phyloP scores from a whole-genome alignment of 2,797 vertebrate genomes.

The Simalia tracyae region DNA sequence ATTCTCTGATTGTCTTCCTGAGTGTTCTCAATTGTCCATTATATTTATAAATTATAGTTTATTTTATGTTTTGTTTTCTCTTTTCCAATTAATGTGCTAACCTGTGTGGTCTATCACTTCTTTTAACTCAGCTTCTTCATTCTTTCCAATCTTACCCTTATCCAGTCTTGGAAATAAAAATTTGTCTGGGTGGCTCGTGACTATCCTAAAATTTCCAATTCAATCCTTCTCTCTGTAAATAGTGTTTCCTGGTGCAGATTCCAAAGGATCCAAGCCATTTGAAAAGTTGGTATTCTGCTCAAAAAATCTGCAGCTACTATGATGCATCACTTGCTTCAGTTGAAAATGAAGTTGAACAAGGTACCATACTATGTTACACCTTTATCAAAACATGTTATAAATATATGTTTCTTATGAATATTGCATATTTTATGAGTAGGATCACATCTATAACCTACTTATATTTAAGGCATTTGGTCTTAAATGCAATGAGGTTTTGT shows the following conservation, averaged over 20 bases:
- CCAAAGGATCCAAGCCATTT: conserved; percentile 69
- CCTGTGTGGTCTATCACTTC: not conserved
- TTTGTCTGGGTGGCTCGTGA: not conserved
- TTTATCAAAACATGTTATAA: not conserved
- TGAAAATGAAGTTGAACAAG: conserved; percentile 90
- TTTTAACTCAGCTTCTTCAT: not conserved
- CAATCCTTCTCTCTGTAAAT: conserved; percentile 22
- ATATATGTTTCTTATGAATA: not conserved
- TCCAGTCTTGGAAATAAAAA: not conserved
- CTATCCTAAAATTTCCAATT: not conserved
- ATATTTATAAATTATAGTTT: not conserved
- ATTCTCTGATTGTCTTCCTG: not conserved
- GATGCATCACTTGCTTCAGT: conserved; percentile 82
- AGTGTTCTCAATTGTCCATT: not conserved
- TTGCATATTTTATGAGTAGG: not conserved
- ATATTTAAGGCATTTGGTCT: not conserved
- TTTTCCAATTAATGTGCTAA: not conserved
- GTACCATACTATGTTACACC: conserved; percentile 65
- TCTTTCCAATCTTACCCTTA: not conserved
- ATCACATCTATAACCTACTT: not conserved
- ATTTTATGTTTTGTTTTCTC: not conserved
- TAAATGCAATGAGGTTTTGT: not conserved
- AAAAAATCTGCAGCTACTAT: conserved; percentile 80
- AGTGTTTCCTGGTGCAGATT: conserved; percentile 90
- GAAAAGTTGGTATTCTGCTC: conserved; percentile 84